These are phyloP conservation scores for Eremobia ochroleuca DNA, from an alignment of 2,888 invertebrate genomes.

Conservation along the genomic window DNA sequence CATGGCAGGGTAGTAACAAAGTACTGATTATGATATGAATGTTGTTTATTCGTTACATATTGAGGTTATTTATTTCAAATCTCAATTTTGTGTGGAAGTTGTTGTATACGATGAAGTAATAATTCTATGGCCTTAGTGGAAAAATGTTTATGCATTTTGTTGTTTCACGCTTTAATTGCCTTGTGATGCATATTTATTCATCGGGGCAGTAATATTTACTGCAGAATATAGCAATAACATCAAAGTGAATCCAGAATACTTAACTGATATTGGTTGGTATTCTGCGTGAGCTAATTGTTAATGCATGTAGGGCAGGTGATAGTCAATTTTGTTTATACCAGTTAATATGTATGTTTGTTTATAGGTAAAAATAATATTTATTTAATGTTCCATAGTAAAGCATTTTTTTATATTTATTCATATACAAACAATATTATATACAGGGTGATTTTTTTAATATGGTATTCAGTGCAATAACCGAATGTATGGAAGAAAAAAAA, in stretches of 20 bases:
- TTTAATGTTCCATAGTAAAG: not conserved
- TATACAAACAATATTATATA: constrained; percentile 6
- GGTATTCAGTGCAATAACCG: not conserved
- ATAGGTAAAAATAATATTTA: not conserved
- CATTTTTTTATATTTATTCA: constrained; percentile 2
- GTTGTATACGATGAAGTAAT: constrained; percentile 25
- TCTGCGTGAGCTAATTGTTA: not conserved
- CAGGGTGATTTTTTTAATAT: not conserved
- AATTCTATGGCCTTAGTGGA: constrained; percentile 34
- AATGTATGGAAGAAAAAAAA: not conserved
- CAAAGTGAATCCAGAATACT: not conserved
- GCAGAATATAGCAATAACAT: not conserved
- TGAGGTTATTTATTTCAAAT: constrained; percentile 19
- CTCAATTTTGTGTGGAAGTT: constrained; percentile 34
- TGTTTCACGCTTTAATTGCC: not conserved
- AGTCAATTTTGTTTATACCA: not conserved
- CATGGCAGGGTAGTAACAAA: constrained; percentile 62
- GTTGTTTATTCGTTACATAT: constrained; percentile 28
- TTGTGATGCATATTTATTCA: not conserved
- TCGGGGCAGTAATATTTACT: not conserved
- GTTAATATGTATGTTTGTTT: not conserved
- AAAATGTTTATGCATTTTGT: not conserved
- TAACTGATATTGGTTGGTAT: not conserved
- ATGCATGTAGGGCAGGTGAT: not conserved
- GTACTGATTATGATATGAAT: constrained; percentile 59